Percentiles rank a stretch among this genome's conserved stretches.
Conservation (phyloP, 2,113 vertebrate species). For the Tachuris rubrigastra region DNA sequence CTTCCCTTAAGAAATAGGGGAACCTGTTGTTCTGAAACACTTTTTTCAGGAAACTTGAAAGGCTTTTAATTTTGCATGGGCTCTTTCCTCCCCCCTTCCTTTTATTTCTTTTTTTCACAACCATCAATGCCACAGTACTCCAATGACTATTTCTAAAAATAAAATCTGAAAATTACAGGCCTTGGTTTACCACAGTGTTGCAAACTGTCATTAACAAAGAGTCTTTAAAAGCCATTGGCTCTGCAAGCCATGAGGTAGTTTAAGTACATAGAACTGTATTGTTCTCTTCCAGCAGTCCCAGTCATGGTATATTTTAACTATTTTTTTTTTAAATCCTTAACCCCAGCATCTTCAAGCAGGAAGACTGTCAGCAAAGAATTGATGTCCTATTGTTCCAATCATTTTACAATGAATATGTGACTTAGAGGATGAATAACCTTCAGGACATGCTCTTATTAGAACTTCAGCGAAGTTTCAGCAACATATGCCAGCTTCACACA, state of each 20-base stretch:
- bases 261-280: not conserved
- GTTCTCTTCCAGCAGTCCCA: not conserved
- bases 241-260: not conserved
- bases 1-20: not conserved
- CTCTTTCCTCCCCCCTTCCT: not conserved
- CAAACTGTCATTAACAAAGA: conserved; percentile 42
- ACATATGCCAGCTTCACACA: not conserved
- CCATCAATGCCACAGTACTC: conserved; percentile 5
- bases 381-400: not conserved
- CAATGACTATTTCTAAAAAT: conserved; percentile 64
- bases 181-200: conserved; percentile 11
- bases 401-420: not conserved
- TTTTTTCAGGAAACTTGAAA: conserved; percentile 52
- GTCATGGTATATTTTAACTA: not conserved
- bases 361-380: not conserved
- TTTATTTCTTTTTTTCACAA: conserved; percentile 36
- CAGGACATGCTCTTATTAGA: not conserved
- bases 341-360: not conserved
- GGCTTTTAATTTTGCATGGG: conserved; percentile 11
- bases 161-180: conserved; percentile 58
- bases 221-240: not conserved
- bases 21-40: conserved; percentile 14
- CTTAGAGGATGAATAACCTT: not conserved
- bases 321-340: not conserved
- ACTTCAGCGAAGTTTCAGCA: not conserved